Conservation (phyloP, 2,888 invertebrate species). For the Tenthredo mesomela region DNA sequence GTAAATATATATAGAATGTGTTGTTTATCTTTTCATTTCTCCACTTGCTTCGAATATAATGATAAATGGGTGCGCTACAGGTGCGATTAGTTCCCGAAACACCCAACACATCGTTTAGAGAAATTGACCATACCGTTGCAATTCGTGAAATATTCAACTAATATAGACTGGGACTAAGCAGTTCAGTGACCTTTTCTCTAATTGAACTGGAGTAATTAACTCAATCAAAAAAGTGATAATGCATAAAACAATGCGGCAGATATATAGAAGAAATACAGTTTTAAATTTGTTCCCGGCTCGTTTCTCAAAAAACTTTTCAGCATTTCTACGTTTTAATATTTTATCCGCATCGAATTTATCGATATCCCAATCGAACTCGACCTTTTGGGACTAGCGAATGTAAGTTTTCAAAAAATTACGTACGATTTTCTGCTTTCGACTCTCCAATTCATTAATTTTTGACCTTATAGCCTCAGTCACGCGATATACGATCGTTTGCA, state of each 20-base stretch:
- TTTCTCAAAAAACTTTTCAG: slow-evolving; percentile 14
- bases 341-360: slow-evolving; percentile 6
- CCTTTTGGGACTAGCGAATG: no score
- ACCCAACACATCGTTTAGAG: not conserved
- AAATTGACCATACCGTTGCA: not conserved
- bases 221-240: not conserved
- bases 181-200: not conserved
- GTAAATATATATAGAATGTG: not conserved
- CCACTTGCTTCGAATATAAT: not conserved
- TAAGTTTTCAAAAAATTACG: no score
- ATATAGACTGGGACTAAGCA: not conserved
- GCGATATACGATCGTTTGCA: no score
- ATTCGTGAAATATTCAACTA: not conserved
- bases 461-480: no score
- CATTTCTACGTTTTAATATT: not conserved
- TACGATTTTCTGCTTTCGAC: no score
- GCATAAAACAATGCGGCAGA: not conserved
- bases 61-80: not conserved
- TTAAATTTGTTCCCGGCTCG: not conserved
- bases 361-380: slow-evolving; percentile 40
- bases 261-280: slow-evolving; percentile 17
- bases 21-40: not conserved
- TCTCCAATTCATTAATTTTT: no score
- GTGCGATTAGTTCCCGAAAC: not conserved
- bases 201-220: not conserved